Conservation (phyloP, 1,140 invertebrate genomes). For the Probaryconus sp. region DNA sequence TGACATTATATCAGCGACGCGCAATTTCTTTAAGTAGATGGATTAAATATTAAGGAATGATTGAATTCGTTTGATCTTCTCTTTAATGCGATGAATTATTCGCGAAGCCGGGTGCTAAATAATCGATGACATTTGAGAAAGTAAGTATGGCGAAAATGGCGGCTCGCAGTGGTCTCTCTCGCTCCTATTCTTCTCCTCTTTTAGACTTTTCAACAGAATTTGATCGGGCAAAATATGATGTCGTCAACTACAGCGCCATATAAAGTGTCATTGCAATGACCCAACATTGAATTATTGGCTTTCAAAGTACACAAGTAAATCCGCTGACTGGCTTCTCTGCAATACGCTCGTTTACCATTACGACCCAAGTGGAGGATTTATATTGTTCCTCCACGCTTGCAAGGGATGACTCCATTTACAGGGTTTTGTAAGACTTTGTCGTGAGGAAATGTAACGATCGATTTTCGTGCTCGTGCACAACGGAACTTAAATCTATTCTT, state of each 20-base stretch:
- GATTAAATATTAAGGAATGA: slow-evolving; percentile 28
- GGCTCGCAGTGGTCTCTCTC: background rate
- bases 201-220: slow-evolving; percentile 39
- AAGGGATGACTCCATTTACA: slow-evolving; percentile 53
- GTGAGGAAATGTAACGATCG: slow-evolving; percentile 48
- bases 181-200: background rate
- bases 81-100: slow-evolving; percentile 43
- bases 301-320: slow-evolving; percentile 73
- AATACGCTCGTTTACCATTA: slow-evolving; percentile 63
- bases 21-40: slow-evolving; percentile 7
- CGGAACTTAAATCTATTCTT: slow-evolving; percentile 21
- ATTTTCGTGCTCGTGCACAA: slow-evolving; percentile 29
- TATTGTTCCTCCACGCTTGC: slow-evolving; percentile 45
- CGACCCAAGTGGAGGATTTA: slow-evolving; percentile 69
- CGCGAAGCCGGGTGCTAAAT: slow-evolving; percentile 21
- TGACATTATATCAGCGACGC: too few relatives aligned
- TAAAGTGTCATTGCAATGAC: slow-evolving; percentile 72
- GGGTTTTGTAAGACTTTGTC: slow-evolving; percentile 50
- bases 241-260: slow-evolving; percentile 50
- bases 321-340: slow-evolving; percentile 70
- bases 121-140: slow-evolving; percentile 40
- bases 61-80: slow-evolving; percentile 12
- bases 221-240: slow-evolving; percentile 48
- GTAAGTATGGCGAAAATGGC: slow-evolving; percentile 27
- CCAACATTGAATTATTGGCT: slow-evolving; percentile 76